Evolutionary conservation across 2,113 vertebrate genomes (phyloP).

Genomic region (Gadus macrocephalus): DNA sequence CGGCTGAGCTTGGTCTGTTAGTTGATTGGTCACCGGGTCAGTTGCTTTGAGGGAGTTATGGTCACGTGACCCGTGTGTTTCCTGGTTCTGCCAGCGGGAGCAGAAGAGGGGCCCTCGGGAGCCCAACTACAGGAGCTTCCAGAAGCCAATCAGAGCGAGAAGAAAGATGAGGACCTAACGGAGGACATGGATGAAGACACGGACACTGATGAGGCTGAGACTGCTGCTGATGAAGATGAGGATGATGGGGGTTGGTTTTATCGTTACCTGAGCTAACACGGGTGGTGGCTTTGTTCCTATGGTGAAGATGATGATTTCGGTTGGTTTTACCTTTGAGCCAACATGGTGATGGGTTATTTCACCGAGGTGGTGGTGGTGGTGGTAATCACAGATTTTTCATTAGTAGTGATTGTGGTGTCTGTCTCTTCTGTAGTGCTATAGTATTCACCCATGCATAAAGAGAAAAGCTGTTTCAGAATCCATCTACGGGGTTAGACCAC

Average conservation of each 20-base stretch:
- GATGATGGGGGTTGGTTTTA: constrained; percentile 45
- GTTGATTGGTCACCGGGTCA: neutral
- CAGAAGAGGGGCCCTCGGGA: constrained; percentile 41
- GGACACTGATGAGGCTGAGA: constrained; percentile 59
- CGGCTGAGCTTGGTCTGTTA: neutral
- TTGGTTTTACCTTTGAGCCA: neutral
- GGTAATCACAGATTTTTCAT: too few species aligned
- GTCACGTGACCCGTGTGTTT: constrained; percentile 59
- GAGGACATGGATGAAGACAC: constrained; percentile 46
- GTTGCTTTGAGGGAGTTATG: constrained; percentile 22
- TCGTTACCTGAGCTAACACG: neutral
- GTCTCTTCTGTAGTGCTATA: too few species aligned
- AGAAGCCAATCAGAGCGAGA: constrained; percentile 42
- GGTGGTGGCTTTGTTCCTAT: neutral
- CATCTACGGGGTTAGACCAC: too few species aligned
- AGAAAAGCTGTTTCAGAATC: too few species aligned
- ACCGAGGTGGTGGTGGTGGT: too few species aligned
- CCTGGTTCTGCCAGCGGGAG: constrained; percentile 32
- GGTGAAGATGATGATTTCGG: neutral
- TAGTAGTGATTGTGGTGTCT: too few species aligned
- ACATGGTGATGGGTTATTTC: too few species aligned
- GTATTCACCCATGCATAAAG: too few species aligned
- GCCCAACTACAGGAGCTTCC: constrained; percentile 29
- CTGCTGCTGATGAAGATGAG: constrained; percentile 46
- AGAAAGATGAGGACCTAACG: constrained; percentile 19